Evolutionary conservation across 2,888 invertebrate species (phyloP).

Genomic region (Parascotia fuliginaria): DNA sequence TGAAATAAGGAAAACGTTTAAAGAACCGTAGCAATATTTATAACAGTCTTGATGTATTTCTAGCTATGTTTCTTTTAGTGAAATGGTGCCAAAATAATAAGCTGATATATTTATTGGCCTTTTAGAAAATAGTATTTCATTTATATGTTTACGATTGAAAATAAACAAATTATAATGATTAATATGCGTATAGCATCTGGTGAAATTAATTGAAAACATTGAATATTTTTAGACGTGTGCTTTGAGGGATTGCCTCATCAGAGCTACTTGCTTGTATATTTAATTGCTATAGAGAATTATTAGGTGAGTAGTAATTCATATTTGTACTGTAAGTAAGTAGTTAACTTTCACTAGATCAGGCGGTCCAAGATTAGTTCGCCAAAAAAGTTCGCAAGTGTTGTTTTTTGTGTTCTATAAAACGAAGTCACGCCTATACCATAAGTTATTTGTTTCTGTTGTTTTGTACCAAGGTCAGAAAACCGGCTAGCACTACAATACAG

Average conservation of each 20-base stretch:
- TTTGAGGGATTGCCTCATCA: constrained; percentile 22
- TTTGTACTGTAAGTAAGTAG: constrained; percentile 42
- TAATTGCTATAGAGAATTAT: constrained; percentile 35
- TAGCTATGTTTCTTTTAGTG: constrained; percentile 10
- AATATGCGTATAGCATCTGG: background rate
- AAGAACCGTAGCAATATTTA: constrained; percentile 25
- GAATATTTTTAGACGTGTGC: constrained; percentile 24
- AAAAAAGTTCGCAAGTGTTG: constrained; percentile 71
- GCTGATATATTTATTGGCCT: constrained; percentile 11
- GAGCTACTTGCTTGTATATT: constrained; percentile 18
- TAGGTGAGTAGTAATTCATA: constrained; percentile 34
- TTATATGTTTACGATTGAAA: constrained; percentile 4
- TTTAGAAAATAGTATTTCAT: constrained; percentile 4
- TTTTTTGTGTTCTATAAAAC: constrained; percentile 67
- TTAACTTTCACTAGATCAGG: constrained; percentile 75
- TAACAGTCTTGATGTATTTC: constrained; percentile 6
- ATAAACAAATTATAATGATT: constrained; percentile 7
- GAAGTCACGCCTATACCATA: constrained; percentile 61
- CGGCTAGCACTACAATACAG: constrained; percentile 68
- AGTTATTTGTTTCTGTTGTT: constrained; percentile 57
- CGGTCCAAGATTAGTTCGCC: constrained; percentile 57
- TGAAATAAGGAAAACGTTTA: constrained; percentile 37
- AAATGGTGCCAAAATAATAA: constrained; percentile 13
- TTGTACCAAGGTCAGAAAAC: constrained; percentile 77
- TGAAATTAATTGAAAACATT: constrained; percentile 4